A percentile compares a stretch with the other conserved stretches of the same genome.
These are phyloP conservation scores for Aspidoscelis tigris DNA, from an alignment of 2,113 vertebrate genomes.

Conservation along the genomic window DNA sequence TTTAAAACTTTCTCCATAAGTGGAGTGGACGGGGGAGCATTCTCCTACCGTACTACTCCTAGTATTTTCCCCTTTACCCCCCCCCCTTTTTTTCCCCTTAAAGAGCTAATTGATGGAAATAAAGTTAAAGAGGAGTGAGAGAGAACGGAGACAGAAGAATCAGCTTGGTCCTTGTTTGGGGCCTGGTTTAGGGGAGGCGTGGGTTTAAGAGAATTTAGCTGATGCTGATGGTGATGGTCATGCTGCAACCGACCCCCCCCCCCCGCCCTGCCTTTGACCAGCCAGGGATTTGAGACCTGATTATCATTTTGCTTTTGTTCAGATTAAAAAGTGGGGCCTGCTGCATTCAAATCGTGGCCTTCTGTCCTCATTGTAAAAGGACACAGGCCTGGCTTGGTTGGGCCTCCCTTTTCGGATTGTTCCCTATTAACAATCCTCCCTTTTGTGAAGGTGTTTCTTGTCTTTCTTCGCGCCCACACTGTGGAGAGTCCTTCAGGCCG, in stretches of 20 bases:
- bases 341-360: conserved; percentile 90
- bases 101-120: conserved; percentile 68
- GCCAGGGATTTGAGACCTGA: conserved; percentile 75
- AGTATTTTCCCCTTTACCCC: neutral
- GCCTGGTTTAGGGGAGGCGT: conserved; percentile 55
- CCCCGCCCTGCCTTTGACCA: conserved; percentile 65
- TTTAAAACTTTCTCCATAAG: conserved; percentile 22
- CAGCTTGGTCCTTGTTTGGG: conserved; percentile 61
- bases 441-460: conserved; percentile 89
- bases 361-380: conserved; percentile 87
- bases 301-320: conserved; percentile 82
- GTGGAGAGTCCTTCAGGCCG: conserved; percentile 86
- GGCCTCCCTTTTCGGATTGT: conserved; percentile 81
- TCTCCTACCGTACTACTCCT: too few species aligned
- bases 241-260: too few species aligned
- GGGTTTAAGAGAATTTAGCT: conserved; percentile 43
- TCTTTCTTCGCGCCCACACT: conserved; percentile 85
- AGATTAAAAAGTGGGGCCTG: conserved; percentile 79
- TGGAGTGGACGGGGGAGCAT: neutral
- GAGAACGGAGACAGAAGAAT: conserved; percentile 40
- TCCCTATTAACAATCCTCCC: conserved; percentile 85
- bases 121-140: conserved; percentile 67
- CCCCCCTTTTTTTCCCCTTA: neutral
- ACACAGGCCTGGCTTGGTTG: conserved; percentile 81
- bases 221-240: too few species aligned